Conservation (phyloP, 2,888 invertebrate genomes). For the Alentia gelatinosa region DNA sequence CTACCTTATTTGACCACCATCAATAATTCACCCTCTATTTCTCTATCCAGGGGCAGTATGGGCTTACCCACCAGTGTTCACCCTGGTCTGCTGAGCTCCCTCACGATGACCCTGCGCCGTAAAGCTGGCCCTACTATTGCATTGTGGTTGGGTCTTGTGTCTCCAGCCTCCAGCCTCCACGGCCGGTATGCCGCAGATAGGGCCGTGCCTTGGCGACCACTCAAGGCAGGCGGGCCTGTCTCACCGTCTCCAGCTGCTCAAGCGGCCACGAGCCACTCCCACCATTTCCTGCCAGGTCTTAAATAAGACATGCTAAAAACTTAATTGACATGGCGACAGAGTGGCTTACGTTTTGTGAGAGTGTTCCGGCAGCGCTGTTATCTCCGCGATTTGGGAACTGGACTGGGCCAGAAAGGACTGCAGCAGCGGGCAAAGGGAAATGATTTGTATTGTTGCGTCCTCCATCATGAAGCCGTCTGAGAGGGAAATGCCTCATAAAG, state of each 20-base stretch:
- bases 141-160: not conserved
- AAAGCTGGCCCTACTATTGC: not conserved
- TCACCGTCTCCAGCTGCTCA: not conserved
- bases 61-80: no score
- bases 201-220: not conserved
- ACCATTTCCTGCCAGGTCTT: not conserved
- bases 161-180: not conserved
- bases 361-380: not conserved
- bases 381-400: not conserved
- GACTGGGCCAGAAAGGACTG: not conserved
- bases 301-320: not conserved
- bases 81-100: not conserved
- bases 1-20: not conserved
- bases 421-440: not conserved
- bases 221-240: not conserved
- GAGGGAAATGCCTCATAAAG: not conserved
- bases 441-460: not conserved
- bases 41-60: not conserved
- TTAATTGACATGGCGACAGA: not conserved
- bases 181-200: not conserved
- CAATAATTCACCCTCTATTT: not conserved
- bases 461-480: not conserved
- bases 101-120: not conserved
- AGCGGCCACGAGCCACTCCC: not conserved
- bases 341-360: not conserved